Evolutionary conservation across 1,140 invertebrate genomes (phyloP).

Genomic region (Aphelenchoides avenae): DNA sequence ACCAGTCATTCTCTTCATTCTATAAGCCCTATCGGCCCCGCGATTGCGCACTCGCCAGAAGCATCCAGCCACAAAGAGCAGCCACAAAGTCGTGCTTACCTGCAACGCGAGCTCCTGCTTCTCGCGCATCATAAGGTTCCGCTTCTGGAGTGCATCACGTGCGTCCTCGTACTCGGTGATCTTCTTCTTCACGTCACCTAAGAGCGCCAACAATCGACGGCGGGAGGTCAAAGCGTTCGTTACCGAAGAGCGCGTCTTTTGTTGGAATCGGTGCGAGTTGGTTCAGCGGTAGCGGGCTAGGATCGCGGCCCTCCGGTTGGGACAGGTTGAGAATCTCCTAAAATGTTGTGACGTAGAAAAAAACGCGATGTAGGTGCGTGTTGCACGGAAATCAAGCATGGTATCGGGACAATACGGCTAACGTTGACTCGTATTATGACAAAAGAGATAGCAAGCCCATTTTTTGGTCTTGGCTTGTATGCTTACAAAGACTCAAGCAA

Average conservation of each 20-base stretch:
- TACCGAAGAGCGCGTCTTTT: conserved; percentile 50
- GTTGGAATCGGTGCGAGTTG: conserved; percentile 46
- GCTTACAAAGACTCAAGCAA: conserved; percentile 21
- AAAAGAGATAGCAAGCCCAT: background rate
- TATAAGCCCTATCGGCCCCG: too few species aligned
- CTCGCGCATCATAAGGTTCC: conserved; percentile 41
- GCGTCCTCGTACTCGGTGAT: conserved; percentile 44
- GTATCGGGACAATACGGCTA: background rate
- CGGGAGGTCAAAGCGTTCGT: background rate
- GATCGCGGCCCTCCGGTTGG: conserved; percentile 35
- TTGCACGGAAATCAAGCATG: conserved; percentile 9
- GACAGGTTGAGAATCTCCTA: conserved; percentile 46
- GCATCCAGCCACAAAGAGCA: background rate
- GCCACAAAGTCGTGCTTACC: conserved; percentile 8
- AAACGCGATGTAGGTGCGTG: background rate
- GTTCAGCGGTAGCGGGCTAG: conserved; percentile 37
- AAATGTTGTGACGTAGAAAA: conserved; percentile 22
- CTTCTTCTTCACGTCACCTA: conserved; percentile 50
- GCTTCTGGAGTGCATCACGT: conserved; percentile 37
- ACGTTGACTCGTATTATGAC: background rate
- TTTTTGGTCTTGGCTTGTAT: background rate
- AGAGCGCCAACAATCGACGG: background rate
- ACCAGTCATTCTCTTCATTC: too few species aligned
- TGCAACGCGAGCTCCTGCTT: conserved; percentile 47
- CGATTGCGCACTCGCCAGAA: too few species aligned